Base-by-base conservation (phyloP, 2,113 vertebrate species). In the Furnarius figulus region DNA sequence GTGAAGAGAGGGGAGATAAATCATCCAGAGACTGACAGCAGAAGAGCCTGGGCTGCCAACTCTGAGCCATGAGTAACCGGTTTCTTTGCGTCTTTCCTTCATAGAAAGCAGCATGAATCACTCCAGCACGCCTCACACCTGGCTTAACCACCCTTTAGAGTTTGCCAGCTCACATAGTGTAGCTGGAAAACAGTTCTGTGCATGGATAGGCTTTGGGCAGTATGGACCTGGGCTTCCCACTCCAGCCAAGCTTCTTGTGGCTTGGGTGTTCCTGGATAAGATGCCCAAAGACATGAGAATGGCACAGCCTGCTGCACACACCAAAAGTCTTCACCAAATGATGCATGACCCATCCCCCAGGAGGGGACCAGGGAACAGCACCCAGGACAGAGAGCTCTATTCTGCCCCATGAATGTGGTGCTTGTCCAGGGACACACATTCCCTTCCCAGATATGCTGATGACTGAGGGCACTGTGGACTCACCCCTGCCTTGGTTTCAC, bases 21-120 rank as follows among this genome's bases (percentile, higher is more conserved):
- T 95, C 91, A 93, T 39, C 5, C 66, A 68, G 46, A 74, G 42
- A 62, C 44, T 87, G 95, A 95, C 73, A 90, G 72, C 87, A 93
- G 50, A 74, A 80, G 37, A 91, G 58, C 66, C 70, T 27, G 31
- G 59, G 59, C 39, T 97, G 95, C 85, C 95, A 96, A 91, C 25
- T 85, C 63, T 2, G 2, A 83, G 72, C 47, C 61, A 61, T 96
- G 92, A 96, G 44, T 95, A 94, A 96, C 49, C 1, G 5, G 95
- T 96, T 96, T 96, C 95, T 97, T 67, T 96, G 90, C 56, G 23
- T 95, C 92, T 78, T 86, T 94, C 49, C 93, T 96, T 97, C 96
- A 94, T 94, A 96, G 93, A 97, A 96, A 96, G 95, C 96, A 94
- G 68, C 40, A 65, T 96, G 90, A 97, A 89, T 97, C 96, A 96